phyloP scores from a whole-genome alignment of 2,888 invertebrate species.

The Didymodactylos carnosus region DNA sequence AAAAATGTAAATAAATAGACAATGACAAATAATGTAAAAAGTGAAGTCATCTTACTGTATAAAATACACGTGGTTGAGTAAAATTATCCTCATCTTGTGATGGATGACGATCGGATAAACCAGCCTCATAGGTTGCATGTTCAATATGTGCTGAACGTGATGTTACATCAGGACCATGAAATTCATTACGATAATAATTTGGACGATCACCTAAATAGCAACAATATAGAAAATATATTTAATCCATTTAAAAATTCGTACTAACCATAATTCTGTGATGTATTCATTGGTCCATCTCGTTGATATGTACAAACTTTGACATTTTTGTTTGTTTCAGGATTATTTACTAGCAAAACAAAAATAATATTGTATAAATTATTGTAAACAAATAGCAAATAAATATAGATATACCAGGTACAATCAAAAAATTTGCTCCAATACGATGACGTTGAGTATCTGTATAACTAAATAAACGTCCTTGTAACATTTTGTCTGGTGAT shows the following conservation, averaged over 20 bases:
- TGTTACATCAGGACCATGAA: conserved; percentile 49
- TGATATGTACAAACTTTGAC: conserved; percentile 56
- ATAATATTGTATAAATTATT: too few species aligned
- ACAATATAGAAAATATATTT: background rate
- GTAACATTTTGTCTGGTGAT: conserved; percentile 76
- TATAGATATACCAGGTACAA: too few species aligned
- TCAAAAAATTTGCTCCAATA: conserved; percentile 77
- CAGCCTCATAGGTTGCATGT: conserved; percentile 40
- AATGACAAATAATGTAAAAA: background rate
- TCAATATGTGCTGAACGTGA: conserved; percentile 46
- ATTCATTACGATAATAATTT: conserved; percentile 90
- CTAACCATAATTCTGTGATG: conserved; percentile 26
- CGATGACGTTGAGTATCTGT: conserved; percentile 75
- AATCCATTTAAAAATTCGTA: background rate
- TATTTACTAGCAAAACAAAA: conserved; percentile 78
- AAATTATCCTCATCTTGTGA: conserved; percentile 72
- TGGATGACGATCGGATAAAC: conserved; percentile 58
- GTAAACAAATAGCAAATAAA: too few species aligned
- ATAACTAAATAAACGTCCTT: conserved; percentile 42
- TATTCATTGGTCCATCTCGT: conserved; percentile 62
- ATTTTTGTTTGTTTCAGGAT: conserved; percentile 41
- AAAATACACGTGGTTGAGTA: conserved; percentile 60
- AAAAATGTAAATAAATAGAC: background rate
- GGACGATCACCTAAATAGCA: conserved; percentile 50
- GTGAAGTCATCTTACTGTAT: conserved; percentile 34